These are phyloP conservation scores for Drosophila yakuba DNA, from an alignment of 1,140 invertebrate species.

Conservation along the genomic window DNA sequence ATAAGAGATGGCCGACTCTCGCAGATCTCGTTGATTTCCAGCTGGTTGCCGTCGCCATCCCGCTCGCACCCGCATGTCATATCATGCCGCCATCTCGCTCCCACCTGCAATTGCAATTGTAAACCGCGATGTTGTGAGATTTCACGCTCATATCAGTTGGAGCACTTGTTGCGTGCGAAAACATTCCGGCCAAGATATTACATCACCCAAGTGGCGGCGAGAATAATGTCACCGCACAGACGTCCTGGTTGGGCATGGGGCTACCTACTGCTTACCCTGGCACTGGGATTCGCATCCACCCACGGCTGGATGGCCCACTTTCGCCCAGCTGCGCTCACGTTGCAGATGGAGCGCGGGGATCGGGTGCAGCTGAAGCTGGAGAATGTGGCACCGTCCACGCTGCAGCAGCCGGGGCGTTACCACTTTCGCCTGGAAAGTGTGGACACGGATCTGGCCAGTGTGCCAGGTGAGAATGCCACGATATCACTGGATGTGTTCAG, in stretches of 20 bases:
- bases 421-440: conserved; percentile 57
- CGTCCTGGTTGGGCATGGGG: background rate
- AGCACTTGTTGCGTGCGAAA: conserved; percentile 15
- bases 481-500: conserved; percentile 36
- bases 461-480: conserved; percentile 44
- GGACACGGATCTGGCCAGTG: conserved; percentile 43
- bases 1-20: conserved; percentile 14
- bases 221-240: background rate
- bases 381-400: conserved; percentile 9
- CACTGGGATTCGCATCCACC: background rate
- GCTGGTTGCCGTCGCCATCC: conserved; percentile 11
- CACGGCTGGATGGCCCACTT: conserved; percentile 55
- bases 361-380: conserved; percentile 36
- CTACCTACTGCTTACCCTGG: conserved; percentile 20
- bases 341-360: conserved; percentile 37
- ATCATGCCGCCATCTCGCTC: conserved; percentile 7
- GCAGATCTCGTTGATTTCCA: conserved; percentile 19
- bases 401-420: conserved; percentile 40
- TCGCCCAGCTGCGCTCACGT: conserved; percentile 29
- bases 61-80: background rate
- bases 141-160: conserved; percentile 7
- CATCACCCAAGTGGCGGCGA: conserved; percentile 4
- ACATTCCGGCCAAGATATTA: conserved; percentile 7
- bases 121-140: conserved; percentile 3
- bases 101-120: conserved; percentile 32